Conservation (phyloP, 2,888 invertebrate genomes). For the Portevinia maculata region DNA sequence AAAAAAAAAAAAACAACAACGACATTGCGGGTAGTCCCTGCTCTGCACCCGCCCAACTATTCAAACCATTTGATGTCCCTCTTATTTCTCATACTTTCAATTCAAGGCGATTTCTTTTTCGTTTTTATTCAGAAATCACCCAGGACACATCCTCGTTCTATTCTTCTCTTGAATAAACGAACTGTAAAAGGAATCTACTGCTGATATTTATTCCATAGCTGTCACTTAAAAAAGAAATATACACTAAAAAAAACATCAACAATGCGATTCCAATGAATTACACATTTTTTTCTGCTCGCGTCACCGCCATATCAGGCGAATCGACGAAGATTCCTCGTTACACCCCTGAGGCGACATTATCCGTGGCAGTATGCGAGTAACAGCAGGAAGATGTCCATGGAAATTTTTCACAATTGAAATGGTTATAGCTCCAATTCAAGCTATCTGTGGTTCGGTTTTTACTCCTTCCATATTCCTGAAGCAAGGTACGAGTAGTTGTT, state of each 20-base stretch:
- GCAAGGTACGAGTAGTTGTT: slow-evolving; percentile 58
- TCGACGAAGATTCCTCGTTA: neutral
- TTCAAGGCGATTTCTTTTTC: neutral
- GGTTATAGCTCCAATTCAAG: slow-evolving; percentile 20
- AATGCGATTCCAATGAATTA: slow-evolving; percentile 68
- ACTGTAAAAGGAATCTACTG: slow-evolving; percentile 61
- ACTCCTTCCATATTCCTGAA: neutral
- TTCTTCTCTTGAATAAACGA: slow-evolving; percentile 48
- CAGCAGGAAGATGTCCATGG: slow-evolving; percentile 62
- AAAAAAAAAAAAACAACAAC: slow-evolving; percentile 1
- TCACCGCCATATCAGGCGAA: neutral
- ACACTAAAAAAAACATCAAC: slow-evolving; percentile 61
- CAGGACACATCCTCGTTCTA: slow-evolving; percentile 12
- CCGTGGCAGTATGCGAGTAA: neutral
- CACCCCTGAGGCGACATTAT: neutral
- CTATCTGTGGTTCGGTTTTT: slow-evolving; percentile 7
- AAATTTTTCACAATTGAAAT: slow-evolving; percentile 61
- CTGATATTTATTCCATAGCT: slow-evolving; percentile 38
- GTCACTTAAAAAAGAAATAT: neutral
- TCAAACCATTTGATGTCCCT: slow-evolving; percentile 35
- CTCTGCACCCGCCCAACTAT: neutral
- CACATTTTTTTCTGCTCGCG: neutral
- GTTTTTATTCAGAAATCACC: slow-evolving; percentile 35
- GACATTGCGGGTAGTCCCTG: neutral
- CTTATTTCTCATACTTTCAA: slow-evolving; percentile 18